These are phyloP conservation scores for Dorcus hopei DNA, from an alignment of 2,888 invertebrate species.

Conservation along the genomic window DNA sequence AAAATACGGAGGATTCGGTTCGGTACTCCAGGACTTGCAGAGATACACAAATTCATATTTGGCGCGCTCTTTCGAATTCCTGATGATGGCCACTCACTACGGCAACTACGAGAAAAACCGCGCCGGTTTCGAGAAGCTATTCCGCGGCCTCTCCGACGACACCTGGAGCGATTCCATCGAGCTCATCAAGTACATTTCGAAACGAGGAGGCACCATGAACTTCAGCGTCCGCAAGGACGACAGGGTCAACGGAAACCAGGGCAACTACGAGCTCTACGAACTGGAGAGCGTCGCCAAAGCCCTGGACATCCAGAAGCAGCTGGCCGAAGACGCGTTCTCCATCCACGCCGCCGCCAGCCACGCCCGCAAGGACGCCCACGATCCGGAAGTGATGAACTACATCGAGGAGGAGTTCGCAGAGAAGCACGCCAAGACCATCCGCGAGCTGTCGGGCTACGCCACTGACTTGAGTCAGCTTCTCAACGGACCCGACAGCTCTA, in stretches of 20 bases:
- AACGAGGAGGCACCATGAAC: conserved; percentile 65
- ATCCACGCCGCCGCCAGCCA: conserved; percentile 65
- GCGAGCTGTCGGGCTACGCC: conserved; percentile 70
- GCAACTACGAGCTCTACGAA: conserved; percentile 63
- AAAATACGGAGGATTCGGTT: conserved; percentile 59
- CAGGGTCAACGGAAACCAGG: conserved; percentile 44
- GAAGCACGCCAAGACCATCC: conserved; percentile 64
- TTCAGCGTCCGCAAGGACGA: conserved; percentile 47
- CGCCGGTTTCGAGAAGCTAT: conserved; percentile 71
- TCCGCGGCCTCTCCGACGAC: conserved; percentile 69
- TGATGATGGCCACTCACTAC: conserved; percentile 72
- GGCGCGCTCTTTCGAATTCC: conserved; percentile 70
- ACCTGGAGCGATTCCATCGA: conserved; percentile 72
- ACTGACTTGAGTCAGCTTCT: conserved; percentile 69
- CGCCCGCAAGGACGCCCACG: conserved; percentile 57
- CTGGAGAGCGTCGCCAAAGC: conserved; percentile 70
- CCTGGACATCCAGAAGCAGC: conserved; percentile 70
- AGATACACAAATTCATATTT: conserved; percentile 64
- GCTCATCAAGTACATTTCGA: conserved; percentile 72
- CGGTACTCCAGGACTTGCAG: conserved; percentile 52
- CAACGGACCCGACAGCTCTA: conserved; percentile 57
- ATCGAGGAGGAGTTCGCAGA: conserved; percentile 75
- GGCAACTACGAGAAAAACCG: conserved; percentile 74
- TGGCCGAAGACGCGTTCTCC: conserved; percentile 64
- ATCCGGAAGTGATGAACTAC: conserved; percentile 71